Base-by-base conservation (phyloP, 2,113 vertebrate genomes). In the Gymnarchus niloticus region DNA sequence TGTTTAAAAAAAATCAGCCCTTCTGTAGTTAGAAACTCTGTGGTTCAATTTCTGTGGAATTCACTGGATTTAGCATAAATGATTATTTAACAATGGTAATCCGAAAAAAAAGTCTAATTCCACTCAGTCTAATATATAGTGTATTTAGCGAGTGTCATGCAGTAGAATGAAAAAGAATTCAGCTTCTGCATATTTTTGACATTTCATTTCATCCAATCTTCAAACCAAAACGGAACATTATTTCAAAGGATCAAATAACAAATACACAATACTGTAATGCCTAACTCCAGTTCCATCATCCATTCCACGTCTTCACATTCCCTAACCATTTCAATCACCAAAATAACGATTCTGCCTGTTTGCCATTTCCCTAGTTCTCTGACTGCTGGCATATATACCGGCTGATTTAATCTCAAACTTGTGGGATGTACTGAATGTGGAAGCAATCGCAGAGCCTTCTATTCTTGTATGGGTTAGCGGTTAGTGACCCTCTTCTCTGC, bases 11-110 rank as follows among this genome's bases (percentile, higher is more conserved):
- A 73, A 48, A 80, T 91, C 89, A 89, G 91, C 88, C 91, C 89
- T 86, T 89, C 88, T 86, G 86, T 87, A 91, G 85, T 87, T 89
- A 78, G 61, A 83, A 81, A n/a, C n/a, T 88, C 85, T 87, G 84
- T 87, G 84, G 89, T 84, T 23, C 23, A 88, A 87, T 88, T 87
- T 92, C 87, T 90, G 73, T 88, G 61, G 23, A 78, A 41, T 78
- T 76, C 87, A 87, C 88, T 87, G 89, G 78, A 89, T 84, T 86
- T 80, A 87, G 88, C 83, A 89, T 89, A 91, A 92, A 91, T 92
- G 92, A 89, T 56, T 9, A 57, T 90, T 87, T 86, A 90, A 90
- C 90, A 89, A 84, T 86, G 81, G 89, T 93, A 92, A 93, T 93
- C 91, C 91, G 12, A 33, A 65, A 54, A 10, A 54, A 65, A 65